A percentile compares a stretch with the other conserved stretches of the same genome.
Conservation (phyloP, 2,888 invertebrate genomes). For the Lottia scabra region DNA sequence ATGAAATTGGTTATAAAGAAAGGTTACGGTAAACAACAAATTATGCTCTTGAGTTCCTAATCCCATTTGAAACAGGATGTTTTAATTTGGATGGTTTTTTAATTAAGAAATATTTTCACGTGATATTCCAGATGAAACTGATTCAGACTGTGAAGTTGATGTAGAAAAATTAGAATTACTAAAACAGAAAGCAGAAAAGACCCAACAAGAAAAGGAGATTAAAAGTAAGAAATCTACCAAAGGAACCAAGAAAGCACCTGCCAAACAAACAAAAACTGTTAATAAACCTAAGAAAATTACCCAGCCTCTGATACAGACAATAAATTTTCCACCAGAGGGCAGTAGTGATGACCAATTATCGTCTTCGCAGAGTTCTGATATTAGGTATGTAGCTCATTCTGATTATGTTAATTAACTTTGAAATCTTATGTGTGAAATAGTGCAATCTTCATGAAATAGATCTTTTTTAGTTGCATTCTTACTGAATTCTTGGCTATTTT, state of each 20-base stretch:
- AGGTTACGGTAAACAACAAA: too few species aligned
- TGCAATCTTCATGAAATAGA: too few species aligned
- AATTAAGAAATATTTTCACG: neutral
- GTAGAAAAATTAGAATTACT: constrained; percentile 13
- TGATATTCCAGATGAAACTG: constrained; percentile 51
- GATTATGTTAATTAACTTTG: too few species aligned
- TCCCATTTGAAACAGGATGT: too few species aligned
- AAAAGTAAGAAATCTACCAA: neutral
- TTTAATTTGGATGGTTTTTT: neutral
- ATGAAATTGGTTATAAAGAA: too few species aligned
- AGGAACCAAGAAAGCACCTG: neutral
- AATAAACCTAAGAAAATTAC: neutral
- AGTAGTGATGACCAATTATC: constrained; percentile 27
- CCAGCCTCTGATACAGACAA: neutral
- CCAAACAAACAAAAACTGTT: neutral
- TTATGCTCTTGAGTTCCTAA: too few species aligned
- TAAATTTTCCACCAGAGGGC: neutral
- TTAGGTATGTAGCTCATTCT: too few species aligned
- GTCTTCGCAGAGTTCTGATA: constrained; percentile 37
- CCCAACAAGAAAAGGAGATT: neutral
- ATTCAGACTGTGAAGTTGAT: constrained; percentile 48
- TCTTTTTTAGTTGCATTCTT: too few species aligned
- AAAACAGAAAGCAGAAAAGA: neutral
- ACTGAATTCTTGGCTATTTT: too few species aligned
- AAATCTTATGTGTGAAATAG: too few species aligned